Evolutionary conservation across 1,140 invertebrate genomes (phyloP).

Genomic region (Reticulitermes speratus): DNA sequence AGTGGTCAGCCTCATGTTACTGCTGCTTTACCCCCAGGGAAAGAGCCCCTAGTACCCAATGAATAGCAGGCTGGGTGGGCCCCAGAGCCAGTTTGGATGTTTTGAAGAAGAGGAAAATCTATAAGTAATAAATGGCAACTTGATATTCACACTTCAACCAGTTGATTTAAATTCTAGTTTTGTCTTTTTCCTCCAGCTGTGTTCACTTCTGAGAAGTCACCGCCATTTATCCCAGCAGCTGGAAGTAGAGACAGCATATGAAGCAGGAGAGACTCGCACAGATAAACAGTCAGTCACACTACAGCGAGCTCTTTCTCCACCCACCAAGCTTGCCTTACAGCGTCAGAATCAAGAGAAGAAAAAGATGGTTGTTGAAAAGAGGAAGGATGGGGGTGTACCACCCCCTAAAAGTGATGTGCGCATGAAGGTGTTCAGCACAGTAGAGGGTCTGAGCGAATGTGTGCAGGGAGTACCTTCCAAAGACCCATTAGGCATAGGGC

Average conservation of each 20-base stretch:
- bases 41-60: too few species aligned
- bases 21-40: too few species aligned
- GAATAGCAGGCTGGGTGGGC: too few species aligned
- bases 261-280: slow-evolving; percentile 27
- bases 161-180: too few species aligned
- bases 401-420: slow-evolving; percentile 10
- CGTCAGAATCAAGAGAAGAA: background rate
- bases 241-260: slow-evolving; percentile 32
- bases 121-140: too few species aligned
- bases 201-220: slow-evolving; percentile 20
- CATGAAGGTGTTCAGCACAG: slow-evolving; percentile 6
- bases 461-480: slow-evolving; percentile 8
- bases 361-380: background rate
- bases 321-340: slow-evolving; percentile 2
- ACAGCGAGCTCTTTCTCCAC: background rate
- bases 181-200: slow-evolving; percentile 20
- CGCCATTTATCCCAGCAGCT: background rate
- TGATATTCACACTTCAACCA: too few species aligned
- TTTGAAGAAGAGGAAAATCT: too few species aligned
- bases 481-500: background rate
- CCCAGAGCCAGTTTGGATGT: too few species aligned
- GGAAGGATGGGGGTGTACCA: background rate
- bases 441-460: background rate
- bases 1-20: too few species aligned
- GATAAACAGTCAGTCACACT: background rate